Evolutionary conservation across 2,797 vertebrate genomes (phyloP), one percentile per base, ranked within the genome.

Genomic region (Periparus ater): DNA sequence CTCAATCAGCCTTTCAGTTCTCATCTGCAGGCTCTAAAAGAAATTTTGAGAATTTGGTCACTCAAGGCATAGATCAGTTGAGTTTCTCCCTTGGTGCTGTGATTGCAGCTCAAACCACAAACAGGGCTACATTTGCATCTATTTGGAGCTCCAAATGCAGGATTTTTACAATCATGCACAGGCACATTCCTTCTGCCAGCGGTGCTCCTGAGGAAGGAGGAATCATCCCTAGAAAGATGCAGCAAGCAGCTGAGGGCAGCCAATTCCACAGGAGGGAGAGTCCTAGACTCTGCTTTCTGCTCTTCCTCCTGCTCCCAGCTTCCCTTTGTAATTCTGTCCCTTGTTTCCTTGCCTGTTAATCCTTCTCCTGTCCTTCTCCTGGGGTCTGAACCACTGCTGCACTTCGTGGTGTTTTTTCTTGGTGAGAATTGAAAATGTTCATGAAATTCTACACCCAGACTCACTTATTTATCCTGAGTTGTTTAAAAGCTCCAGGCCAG

Each of bases 1-100:
- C 53, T 70, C 73, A 6, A 2, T 42, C 72, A 21, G 50, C 29
- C 11, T 67, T 40, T 45, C 80, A 77, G 17, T 68, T 48, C 72
- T 66, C 6, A 0, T 65, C 70, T 44, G 4, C 51, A 42, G 60
- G 9, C 40, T 55, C 61, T 7, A 1, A 57, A 10, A 62, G 75
- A 9, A 61, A 8, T 32, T 36, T 19, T 1, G 11, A 29, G 47
- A 53, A 9, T 50, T 47, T 1, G 0, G 83, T 21, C 12, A 11
- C 87, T 42, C 3, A 7, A 55, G 82, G 7, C 11, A 4, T 0
- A 8, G 44, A 2, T 48, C 21, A 11, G 42, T 2, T 17, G 38
- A 23, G 14, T 55, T 63, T 34, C 60, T 80, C 38, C 5, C 53
- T 57, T 6, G 0, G 2, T 45, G 13, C 57, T 42, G 40, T 13